A percentile compares a stretch with the other conserved stretches of the same genome.
Evolutionary conservation across 2,797 vertebrate species (phyloP).

Genomic region (Orientallactaga sibirica): DNA sequence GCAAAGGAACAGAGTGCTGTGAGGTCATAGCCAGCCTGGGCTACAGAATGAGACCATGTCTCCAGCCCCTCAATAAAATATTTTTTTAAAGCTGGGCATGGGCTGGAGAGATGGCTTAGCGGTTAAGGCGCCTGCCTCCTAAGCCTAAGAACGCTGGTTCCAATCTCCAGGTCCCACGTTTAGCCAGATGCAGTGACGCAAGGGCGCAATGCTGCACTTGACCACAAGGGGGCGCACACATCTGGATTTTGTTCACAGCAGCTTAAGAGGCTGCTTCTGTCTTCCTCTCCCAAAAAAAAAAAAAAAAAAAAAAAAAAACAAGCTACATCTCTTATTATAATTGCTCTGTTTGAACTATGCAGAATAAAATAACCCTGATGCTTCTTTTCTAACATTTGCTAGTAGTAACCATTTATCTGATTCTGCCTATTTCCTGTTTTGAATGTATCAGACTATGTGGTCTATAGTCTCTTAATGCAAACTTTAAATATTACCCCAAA

Average conservation of each 20-base stretch:
- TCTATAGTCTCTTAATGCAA: neutral
- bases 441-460: neutral
- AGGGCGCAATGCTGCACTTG: too few species aligned
- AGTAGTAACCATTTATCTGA: neutral
- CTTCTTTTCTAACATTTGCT: conserved; percentile 13
- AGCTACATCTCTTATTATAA: neutral
- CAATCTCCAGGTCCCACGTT: too few species aligned
- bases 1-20: neutral
- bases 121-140: too few species aligned
- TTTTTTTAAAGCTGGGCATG: too few species aligned
- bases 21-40: neutral
- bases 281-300: neutral
- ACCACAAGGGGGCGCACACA: too few species aligned
- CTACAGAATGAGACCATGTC: neutral
- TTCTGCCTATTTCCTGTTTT: neutral
- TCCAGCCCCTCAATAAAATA: too few species aligned
- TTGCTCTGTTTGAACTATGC: neutral
- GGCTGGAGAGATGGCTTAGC: too few species aligned
- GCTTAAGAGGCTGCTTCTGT: too few species aligned
- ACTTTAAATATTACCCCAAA: neutral
- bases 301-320: neutral
- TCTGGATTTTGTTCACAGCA: too few species aligned
- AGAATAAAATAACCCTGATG: neutral
- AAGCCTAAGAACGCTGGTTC: too few species aligned
- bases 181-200: too few species aligned